These are phyloP conservation scores for Pelobates fuscus DNA, from an alignment of 2,113 vertebrate species.

Conservation along the genomic window DNA sequence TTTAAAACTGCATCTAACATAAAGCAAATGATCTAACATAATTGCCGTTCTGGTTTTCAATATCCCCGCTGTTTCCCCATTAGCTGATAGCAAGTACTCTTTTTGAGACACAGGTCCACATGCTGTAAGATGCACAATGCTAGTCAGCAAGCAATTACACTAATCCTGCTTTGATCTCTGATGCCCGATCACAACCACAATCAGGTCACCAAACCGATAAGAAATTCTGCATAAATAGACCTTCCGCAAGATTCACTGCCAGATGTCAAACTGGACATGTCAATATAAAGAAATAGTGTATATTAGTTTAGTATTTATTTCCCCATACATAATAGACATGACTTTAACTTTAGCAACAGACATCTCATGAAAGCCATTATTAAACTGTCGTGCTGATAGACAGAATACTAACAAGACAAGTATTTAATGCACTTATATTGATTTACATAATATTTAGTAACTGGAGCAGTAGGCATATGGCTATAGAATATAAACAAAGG, in stretches of 20 bases:
- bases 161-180: slow-evolving; percentile 50
- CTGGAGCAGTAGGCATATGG: no score
- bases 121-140: slow-evolving; percentile 17
- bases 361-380: slow-evolving; percentile 1
- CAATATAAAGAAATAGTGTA: slow-evolving; percentile 27
- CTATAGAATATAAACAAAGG: no score
- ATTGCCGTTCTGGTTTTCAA: slow-evolving; percentile 2
- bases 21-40: slow-evolving; percentile 4
- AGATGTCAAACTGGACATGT: slow-evolving; percentile 51
- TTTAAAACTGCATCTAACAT: not conserved
- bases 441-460: not conserved
- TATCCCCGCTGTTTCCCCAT: slow-evolving; percentile 17
- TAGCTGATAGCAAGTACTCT: slow-evolving; percentile 8
- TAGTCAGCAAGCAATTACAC: slow-evolving; percentile 37
- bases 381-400: slow-evolving; percentile 3
- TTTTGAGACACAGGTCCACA: not conserved
- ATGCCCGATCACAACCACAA: slow-evolving; percentile 40
- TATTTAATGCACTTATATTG: not conserved
- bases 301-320: slow-evolving; percentile 23
- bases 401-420: not conserved
- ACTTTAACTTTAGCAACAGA: slow-evolving; percentile 6
- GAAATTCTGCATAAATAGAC: slow-evolving; percentile 17
- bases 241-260: slow-evolving; percentile 21
- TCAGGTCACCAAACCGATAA: slow-evolving; percentile 35
- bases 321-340: not conserved